A percentile compares a stretch with the other conserved stretches of the same genome.
These are phyloP conservation scores for Tipula helvola DNA, from an alignment of 2,888 invertebrate species.

Conservation along the genomic window DNA sequence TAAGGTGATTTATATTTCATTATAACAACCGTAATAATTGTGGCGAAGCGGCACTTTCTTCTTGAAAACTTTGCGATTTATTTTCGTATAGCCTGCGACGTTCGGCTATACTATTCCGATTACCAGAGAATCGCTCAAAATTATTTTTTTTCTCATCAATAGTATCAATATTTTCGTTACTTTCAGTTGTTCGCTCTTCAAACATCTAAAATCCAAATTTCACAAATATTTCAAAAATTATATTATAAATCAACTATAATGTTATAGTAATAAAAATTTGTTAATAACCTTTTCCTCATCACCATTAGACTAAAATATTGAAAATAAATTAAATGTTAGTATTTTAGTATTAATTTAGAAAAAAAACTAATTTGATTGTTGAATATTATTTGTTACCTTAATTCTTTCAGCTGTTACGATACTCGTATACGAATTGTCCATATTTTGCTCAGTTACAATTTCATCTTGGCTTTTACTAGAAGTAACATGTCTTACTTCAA, in stretches of 20 bases:
- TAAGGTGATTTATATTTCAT: background rate
- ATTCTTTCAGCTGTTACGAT: slow-evolving; percentile 60
- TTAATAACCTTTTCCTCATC: slow-evolving; percentile 28
- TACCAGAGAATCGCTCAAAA: slow-evolving; percentile 46
- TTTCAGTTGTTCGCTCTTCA: slow-evolving; percentile 38
- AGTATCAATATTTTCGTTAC: slow-evolving; percentile 36
- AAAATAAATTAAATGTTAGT: slow-evolving; percentile 5
- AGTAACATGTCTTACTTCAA: background rate
- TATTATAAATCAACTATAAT: background rate
- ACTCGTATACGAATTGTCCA: background rate
- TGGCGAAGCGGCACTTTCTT: slow-evolving; percentile 59
- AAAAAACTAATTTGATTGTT: slow-evolving; percentile 17
- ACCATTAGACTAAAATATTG: slow-evolving; percentile 8
- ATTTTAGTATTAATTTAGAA: background rate
- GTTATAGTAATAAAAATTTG: background rate
- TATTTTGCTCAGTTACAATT: background rate
- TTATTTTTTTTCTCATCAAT: slow-evolving; percentile 24
- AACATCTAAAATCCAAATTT: slow-evolving; percentile 25
- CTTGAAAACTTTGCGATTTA: slow-evolving; percentile 54
- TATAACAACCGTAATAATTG: slow-evolving; percentile 46
- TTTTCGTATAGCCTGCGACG: slow-evolving; percentile 63
- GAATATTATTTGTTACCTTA: slow-evolving; percentile 43
- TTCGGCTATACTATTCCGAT: slow-evolving; percentile 64
- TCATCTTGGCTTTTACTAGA: background rate
- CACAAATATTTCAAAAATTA: background rate